These are phyloP conservation scores for Drosophila ficusphila DNA, from an alignment of 1,140 invertebrate genomes.

Conservation along the genomic window DNA sequence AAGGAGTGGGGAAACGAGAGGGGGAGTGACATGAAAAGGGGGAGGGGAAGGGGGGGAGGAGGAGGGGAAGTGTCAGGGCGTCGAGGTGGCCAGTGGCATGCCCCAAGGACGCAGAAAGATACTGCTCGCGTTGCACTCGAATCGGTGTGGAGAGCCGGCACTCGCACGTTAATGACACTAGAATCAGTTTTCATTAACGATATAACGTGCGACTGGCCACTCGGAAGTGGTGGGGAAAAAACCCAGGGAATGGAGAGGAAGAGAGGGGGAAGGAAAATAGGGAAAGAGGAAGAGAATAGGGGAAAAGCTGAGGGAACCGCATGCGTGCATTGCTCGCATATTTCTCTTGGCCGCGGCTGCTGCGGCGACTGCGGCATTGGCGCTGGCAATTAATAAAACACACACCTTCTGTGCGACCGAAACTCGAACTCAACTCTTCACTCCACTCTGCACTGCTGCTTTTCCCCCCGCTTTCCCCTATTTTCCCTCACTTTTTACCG, in stretches of 20 bases:
- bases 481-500: no score
- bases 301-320: conserved; percentile 42
- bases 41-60: not conserved
- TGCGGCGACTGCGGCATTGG: conserved; percentile 56
- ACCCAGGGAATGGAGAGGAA: not conserved
- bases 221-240: conserved; percentile 19
- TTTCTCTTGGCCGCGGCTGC: conserved; percentile 60
- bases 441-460: not conserved
- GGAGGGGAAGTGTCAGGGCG: not conserved
- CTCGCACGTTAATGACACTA: conserved; percentile 81
- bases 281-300: not conserved
- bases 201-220: conserved; percentile 57
- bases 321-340: conserved; percentile 74
- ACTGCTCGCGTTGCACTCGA: conserved; percentile 57
- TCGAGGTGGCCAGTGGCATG: not conserved
- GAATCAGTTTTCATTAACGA: conserved; percentile 83
- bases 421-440: not conserved
- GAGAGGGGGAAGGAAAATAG: not conserved
- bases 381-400: conserved; percentile 79
- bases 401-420: conserved; percentile 68
- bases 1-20: no score
- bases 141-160: conserved; percentile 67
- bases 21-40: no score
- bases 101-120: conserved; percentile 32
- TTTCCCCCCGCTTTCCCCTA: no score